Base-by-base conservation (phyloP, 2,113 vertebrate genomes). In the Phaethornis superciliosus region DNA sequence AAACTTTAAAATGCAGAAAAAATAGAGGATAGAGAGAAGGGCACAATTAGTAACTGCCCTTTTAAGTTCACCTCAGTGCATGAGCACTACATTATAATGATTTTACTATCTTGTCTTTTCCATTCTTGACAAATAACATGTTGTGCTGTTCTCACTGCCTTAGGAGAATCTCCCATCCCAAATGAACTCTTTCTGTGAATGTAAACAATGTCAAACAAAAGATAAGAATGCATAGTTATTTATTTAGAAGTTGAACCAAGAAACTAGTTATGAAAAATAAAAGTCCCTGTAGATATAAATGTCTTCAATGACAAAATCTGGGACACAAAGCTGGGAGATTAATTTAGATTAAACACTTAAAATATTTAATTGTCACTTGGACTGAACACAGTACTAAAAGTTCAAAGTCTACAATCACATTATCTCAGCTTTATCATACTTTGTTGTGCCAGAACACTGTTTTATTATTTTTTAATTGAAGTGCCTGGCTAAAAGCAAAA, bases 61-160 rank as follows among this genome's bases (percentile, higher is more conserved):
- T 85, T 40, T 59, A 88, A 72, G 11, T 58, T 90, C 85, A 90
- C 33, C 30, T 69, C 9, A 22, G 33, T 23, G 7, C 42, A 49
- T 0, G 0, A 59, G 37, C 9, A 52, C 14, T 40, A 16, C 6
- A 51, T 46, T 64, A 27, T 22, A 22, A 80, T 32, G 30, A n/a
- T 5, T 47, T 8, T 21, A 56, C 64, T 82, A 55, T 65, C 32
- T 65, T 40, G 14, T n/a, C 46, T 30, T 80, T 76, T 58, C 42
- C 23, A 44, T 76, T 76, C 40, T 62, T 54, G 68, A 77, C 9
- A 52, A 89, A 47, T 21, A 59, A 63, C 14, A 16, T 32, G 12
- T 46, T 52, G 7, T 20, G 28, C 33, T 77, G 9, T 26, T 85
- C 79, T 82, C 6, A 21, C 10, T 46, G 59, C 2, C 24, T 69